Percentiles rank a stretch among this genome's conserved stretches.
Evolutionary conservation across 1,140 invertebrate genomes (phyloP).

Genomic region (Neelides sp.): DNA sequence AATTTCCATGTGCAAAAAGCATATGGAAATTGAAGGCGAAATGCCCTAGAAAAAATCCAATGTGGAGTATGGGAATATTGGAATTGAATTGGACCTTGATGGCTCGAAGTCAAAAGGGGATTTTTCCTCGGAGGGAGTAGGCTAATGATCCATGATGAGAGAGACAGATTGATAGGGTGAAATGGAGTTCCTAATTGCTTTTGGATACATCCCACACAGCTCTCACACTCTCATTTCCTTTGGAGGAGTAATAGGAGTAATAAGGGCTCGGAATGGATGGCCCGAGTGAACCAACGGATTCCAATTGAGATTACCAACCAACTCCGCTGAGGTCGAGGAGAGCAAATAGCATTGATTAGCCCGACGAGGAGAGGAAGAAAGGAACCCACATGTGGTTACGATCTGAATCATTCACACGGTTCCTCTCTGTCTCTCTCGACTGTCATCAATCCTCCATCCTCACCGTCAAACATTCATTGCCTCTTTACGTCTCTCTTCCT

Average conservation of each 20-base stretch:
- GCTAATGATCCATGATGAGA: no score
- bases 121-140: no score
- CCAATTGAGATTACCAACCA: background rate
- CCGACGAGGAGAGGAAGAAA: background rate
- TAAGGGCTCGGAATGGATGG: no score
- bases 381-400: constrained; percentile 12
- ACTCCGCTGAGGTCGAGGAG: background rate
- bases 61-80: no score
- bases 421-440: background rate
- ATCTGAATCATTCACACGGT: constrained; percentile 16
- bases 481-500: no score
- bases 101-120: no score
- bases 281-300: background rate
- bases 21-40: no score
- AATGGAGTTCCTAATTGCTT: background rate
- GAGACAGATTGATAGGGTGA: background rate
- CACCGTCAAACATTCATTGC: background rate
- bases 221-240: no score
- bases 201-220: background rate
- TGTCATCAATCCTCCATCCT: background rate
- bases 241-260: no score
- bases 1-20: no score
- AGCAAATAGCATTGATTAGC: constrained; percentile 14
- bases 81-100: no score
- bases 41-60: no score